Percentiles rank a stretch among this genome's conserved stretches.
phyloP scores from a whole-genome alignment of 2,888 invertebrate species.

The Monochamus alternatus region DNA sequence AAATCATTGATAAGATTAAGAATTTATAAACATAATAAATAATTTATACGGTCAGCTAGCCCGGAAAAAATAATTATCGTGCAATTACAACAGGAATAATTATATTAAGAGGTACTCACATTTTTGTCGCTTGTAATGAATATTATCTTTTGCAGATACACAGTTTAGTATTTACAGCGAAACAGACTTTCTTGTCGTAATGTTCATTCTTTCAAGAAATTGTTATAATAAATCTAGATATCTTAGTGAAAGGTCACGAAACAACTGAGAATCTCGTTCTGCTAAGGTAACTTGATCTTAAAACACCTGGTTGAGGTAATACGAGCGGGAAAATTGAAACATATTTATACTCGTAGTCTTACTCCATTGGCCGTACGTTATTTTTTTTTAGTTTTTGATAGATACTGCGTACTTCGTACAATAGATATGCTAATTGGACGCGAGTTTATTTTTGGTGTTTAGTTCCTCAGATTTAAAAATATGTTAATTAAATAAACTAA shows the following conservation, averaged over 20 bases:
- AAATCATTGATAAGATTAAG: neutral
- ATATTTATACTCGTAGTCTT: constrained; percentile 18
- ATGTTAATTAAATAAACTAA: too few species aligned
- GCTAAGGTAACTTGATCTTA: constrained; percentile 66
- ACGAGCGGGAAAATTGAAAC: constrained; percentile 59
- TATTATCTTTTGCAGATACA: neutral
- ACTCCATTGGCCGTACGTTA: neutral
- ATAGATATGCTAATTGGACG: too few species aligned
- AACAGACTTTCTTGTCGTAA: constrained; percentile 27
- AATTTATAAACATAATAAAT: constrained; percentile 5
- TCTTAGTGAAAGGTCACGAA: constrained; percentile 66
- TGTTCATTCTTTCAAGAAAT: constrained; percentile 46
- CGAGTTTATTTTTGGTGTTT: too few species aligned
- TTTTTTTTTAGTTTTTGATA: too few species aligned
- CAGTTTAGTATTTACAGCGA: constrained; percentile 9
- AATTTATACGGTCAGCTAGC: neutral
- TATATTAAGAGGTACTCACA: constrained; percentile 27
- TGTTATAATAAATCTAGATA: constrained; percentile 49
- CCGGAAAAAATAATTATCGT: constrained; percentile 22
- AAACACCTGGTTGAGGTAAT: constrained; percentile 60
- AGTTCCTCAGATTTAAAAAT: too few species aligned
- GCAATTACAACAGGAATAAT: constrained; percentile 14
- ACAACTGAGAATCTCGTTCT: constrained; percentile 66
- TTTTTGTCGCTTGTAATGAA: neutral
- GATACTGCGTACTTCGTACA: too few species aligned